These are phyloP conservation scores for Astur gentilis DNA, from an alignment of 2,113 vertebrate genomes.

Conservation along the genomic window DNA sequence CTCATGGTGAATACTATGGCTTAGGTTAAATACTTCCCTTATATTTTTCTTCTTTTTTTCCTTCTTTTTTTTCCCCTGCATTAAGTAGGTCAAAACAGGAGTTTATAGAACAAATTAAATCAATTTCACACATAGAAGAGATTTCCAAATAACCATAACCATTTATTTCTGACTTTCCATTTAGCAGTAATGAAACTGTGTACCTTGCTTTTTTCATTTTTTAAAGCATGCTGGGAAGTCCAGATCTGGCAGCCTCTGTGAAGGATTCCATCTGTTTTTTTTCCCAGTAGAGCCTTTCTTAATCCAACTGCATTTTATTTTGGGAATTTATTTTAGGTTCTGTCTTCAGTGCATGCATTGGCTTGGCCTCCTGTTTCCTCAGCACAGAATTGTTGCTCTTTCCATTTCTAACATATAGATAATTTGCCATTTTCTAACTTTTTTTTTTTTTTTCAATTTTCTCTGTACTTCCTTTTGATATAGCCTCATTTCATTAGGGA, in stretches of 20 bases:
- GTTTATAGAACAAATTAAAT: slow-evolving; percentile 30
- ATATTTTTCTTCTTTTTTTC: neutral
- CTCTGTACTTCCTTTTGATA: neutral
- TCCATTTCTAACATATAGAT: neutral
- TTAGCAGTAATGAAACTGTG: slow-evolving; percentile 22
- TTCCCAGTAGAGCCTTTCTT: neutral
- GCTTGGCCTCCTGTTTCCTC: neutral
- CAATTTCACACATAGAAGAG: neutral
- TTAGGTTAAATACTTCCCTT: neutral
- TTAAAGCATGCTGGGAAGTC: neutral
- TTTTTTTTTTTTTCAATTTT: neutral
- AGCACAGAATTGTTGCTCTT: neutral
- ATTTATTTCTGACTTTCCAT: slow-evolving; percentile 23
- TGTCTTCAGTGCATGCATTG: neutral
- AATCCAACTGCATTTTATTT: neutral
- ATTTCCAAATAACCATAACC: neutral
- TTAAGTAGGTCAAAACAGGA: neutral
- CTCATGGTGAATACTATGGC: neutral
- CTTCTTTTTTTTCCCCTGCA: neutral
- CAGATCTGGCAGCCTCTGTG: neutral
- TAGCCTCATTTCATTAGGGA: neutral
- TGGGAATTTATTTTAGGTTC: neutral
- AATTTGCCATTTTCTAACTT: neutral
- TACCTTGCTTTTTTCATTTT: neutral
- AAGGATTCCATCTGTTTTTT: neutral